Percentiles rank a stretch among this genome's conserved stretches.
phyloP scores from a whole-genome alignment of 2,113 vertebrate genomes.

The Baryphthengus martii region DNA sequence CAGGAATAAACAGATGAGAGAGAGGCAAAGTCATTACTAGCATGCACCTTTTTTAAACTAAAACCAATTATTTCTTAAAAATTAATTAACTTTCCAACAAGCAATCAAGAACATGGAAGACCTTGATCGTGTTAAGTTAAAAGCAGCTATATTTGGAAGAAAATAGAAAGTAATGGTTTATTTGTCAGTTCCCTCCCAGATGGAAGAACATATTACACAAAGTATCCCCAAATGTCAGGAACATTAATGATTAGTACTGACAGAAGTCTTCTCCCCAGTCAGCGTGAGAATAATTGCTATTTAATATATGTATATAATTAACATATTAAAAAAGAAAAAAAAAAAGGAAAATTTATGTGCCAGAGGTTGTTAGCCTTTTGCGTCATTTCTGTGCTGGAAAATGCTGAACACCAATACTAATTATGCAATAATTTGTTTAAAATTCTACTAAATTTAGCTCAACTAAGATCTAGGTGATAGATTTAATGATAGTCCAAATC shows the following conservation, averaged over 20 bases:
- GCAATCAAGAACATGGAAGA: neutral
- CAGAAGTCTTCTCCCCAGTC: neutral
- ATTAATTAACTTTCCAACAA: neutral
- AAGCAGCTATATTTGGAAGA: neutral
- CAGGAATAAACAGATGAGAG: neutral
- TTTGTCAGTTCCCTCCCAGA: neutral
- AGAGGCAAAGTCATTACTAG: neutral
- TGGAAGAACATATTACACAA: neutral
- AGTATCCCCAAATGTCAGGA: neutral
- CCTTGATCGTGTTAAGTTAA: neutral
- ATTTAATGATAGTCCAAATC: neutral
- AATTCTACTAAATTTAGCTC: neutral
- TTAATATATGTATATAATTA: too few species aligned
- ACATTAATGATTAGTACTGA: neutral
- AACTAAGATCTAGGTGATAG: neutral
- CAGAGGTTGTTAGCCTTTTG: neutral
- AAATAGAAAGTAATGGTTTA: neutral
- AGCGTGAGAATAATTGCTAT: neutral
- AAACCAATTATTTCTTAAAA: neutral
- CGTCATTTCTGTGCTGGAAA: neutral
- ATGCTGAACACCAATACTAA: neutral
- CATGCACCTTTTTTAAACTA: neutral
- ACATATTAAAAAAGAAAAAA: neutral
- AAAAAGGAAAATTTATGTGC: neutral
- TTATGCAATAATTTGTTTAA: neutral